Percentiles rank a stretch among this genome's conserved stretches.
Evolutionary conservation across 2,113 vertebrate genomes (phyloP).

Genomic region (Pleuronectes platessa): DNA sequence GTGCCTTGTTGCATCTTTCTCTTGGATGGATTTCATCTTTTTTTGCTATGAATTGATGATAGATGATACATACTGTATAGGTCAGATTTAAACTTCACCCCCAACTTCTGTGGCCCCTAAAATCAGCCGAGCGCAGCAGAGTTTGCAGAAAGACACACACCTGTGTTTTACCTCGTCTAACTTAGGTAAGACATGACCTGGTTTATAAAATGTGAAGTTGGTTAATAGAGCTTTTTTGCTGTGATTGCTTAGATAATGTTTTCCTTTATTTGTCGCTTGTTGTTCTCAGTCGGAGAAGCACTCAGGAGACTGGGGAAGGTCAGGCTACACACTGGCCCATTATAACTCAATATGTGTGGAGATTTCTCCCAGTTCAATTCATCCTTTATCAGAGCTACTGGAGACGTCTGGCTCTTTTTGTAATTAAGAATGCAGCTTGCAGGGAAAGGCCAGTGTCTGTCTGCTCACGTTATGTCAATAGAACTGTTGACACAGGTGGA

Average conservation of each 20-base stretch:
- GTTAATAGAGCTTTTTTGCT: too few relatives aligned
- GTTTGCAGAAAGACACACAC: neutral
- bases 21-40: conserved; percentile 2
- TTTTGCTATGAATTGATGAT: conserved; percentile 3
- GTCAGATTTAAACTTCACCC: neutral
- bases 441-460: neutral
- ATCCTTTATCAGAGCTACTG: conserved; percentile 25
- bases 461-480: conserved; percentile 7
- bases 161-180: too few relatives aligned
- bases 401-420: neutral
- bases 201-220: too few relatives aligned
- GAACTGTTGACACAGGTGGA: conserved; percentile 16
- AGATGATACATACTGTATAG: neutral
- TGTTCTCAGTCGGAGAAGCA: too few relatives aligned
- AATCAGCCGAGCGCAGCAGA: neutral
- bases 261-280: too few relatives aligned
- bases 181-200: too few relatives aligned
- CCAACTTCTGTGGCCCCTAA: neutral
- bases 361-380: conserved; percentile 3
- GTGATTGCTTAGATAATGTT: too few relatives aligned
- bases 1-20: conserved; percentile 13
- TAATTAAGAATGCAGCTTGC: conserved; percentile 44
- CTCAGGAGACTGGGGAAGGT: conserved; percentile 18
- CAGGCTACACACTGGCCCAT: neutral
- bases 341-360: conserved; percentile 11